Evolutionary conservation across 1,140 invertebrate genomes (phyloP).

Genomic region (Drosophila pachea): DNA sequence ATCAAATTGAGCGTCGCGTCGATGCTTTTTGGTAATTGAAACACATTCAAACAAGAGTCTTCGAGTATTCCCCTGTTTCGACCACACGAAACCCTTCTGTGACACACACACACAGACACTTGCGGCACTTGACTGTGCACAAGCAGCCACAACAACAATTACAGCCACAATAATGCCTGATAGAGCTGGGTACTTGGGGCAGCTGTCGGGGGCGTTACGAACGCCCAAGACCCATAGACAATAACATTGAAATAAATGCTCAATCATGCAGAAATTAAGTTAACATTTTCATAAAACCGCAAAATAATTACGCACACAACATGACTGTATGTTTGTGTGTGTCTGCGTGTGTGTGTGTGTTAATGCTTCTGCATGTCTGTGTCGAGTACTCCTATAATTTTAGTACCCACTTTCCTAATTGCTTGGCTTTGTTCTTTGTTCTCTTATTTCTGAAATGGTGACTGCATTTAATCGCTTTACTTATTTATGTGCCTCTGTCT

Average conservation of each 20-base stretch:
- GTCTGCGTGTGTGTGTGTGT: not conserved
- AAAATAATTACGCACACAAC: constrained; percentile 43
- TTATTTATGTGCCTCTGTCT: constrained; percentile 21
- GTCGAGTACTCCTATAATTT: constrained; percentile 36
- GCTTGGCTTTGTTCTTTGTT: constrained; percentile 40
- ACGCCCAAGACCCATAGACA: constrained; percentile 39
- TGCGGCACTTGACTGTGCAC: constrained; percentile 14
- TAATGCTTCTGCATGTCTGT: no score
- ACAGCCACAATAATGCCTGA: constrained; percentile 26
- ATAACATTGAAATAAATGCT: constrained; percentile 64
- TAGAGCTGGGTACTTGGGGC: not conserved
- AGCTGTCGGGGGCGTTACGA: constrained; percentile 12
- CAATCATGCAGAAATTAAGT: constrained; percentile 59
- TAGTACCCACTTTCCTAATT: constrained; percentile 46
- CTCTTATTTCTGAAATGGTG: constrained; percentile 13
- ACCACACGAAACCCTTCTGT: not conserved
- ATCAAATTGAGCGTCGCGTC: no score
- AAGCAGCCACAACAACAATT: constrained; percentile 15
- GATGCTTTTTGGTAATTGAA: no score
- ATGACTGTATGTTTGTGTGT: constrained; percentile 1
- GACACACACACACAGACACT: not conserved
- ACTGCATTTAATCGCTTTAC: constrained; percentile 44
- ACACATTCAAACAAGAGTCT: not conserved
- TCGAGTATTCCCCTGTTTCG: not conserved
- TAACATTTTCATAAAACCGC: constrained; percentile 51